phyloP scores from a whole-genome alignment of 2,888 invertebrate species.

The Zele albiditarsus region DNA sequence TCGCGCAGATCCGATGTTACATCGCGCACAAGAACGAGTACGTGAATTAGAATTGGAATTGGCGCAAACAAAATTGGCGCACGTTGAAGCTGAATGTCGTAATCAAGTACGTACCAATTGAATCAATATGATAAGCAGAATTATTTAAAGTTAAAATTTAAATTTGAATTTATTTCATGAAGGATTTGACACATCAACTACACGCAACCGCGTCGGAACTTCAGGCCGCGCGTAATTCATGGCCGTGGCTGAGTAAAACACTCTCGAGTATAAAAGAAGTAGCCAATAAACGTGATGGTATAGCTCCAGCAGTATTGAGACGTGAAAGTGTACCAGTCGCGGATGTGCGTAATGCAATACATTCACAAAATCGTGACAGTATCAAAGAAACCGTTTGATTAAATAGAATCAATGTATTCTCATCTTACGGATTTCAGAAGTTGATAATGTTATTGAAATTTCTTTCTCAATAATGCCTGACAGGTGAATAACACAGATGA shows the following conservation, averaged over 20 bases:
- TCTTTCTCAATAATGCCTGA: neutral
- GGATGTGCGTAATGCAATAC: slow-evolving; percentile 65
- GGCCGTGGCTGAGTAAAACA: slow-evolving; percentile 97
- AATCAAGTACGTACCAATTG: slow-evolving; percentile 80
- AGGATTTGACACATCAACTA: slow-evolving; percentile 93
- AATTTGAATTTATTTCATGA: slow-evolving; percentile 41
- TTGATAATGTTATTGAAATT: neutral
- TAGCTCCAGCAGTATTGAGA: slow-evolving; percentile 65
- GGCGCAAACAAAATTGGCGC: slow-evolving; percentile 96
- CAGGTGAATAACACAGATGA: neutral
- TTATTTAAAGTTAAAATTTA: neutral
- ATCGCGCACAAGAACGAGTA: slow-evolving; percentile 79
- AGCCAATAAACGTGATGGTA: slow-evolving; percentile 76
- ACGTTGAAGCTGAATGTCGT: slow-evolving; percentile 97
- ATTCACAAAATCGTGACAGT: slow-evolving; percentile 68
- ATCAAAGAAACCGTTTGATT: slow-evolving; percentile 69
- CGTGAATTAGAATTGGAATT: slow-evolving; percentile 95
- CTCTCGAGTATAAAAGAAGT: slow-evolving; percentile 85
- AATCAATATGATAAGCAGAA: neutral
- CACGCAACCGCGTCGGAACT: slow-evolving; percentile 87
- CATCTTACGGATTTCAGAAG: slow-evolving; percentile 1
- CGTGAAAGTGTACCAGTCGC: slow-evolving; percentile 74
- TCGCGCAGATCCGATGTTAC: slow-evolving; percentile 66
- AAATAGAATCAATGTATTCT: slow-evolving; percentile 38
- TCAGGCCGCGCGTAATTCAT: slow-evolving; percentile 81